These are phyloP conservation scores for Melanotus villosus DNA, from an alignment of 2,888 invertebrate genomes.

Conservation along the genomic window DNA sequence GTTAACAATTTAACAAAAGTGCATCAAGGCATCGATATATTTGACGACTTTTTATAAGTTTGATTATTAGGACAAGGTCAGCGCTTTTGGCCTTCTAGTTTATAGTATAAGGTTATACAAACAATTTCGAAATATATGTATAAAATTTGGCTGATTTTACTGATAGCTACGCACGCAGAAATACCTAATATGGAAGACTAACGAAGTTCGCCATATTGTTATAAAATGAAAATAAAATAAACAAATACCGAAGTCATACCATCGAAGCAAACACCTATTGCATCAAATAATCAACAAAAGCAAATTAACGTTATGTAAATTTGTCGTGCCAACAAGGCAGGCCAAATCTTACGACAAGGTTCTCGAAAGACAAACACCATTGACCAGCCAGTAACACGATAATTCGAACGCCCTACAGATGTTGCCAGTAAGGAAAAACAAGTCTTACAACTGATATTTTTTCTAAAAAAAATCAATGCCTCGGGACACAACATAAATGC, in stretches of 20 bases:
- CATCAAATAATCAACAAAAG: conserved; percentile 2
- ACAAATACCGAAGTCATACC: neutral
- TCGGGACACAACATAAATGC: conserved; percentile 27
- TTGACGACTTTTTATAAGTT: no score
- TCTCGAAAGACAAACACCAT: conserved; percentile 19
- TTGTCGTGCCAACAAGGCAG: neutral
- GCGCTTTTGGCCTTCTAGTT: no score
- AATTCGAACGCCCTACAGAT: conserved; percentile 28
- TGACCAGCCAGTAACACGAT: conserved; percentile 42
- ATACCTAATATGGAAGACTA: no score
- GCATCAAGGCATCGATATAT: no score
- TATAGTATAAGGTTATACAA: no score
- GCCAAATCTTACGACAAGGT: conserved; percentile 5
- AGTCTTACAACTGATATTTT: conserved; percentile 36
- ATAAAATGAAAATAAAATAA: neutral
- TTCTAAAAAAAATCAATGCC: conserved; percentile 45
- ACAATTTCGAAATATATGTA: no score
- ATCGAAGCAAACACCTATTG: conserved; percentile 1
- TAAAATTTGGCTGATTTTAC: no score
- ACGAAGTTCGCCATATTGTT: no score
- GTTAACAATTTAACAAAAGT: no score
- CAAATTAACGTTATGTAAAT: conserved; percentile 21
- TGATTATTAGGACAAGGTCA: no score
- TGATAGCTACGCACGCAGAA: no score
- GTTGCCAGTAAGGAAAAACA: conserved; percentile 28